Conservation (phyloP, 2,888 invertebrate genomes). For the Syritta pipiens region DNA sequence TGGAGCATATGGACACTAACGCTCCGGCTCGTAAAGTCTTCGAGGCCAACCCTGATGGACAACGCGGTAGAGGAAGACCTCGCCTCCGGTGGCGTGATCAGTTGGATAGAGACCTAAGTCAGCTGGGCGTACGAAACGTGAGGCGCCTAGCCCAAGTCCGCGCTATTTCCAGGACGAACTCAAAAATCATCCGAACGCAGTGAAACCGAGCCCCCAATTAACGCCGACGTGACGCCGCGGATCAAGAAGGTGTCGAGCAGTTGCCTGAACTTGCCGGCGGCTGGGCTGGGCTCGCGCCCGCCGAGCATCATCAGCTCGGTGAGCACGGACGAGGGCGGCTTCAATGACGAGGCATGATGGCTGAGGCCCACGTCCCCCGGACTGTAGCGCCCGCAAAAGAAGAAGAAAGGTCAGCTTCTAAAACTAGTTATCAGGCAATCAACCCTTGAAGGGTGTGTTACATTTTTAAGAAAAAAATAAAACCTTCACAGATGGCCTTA, state of each 20-base stretch:
- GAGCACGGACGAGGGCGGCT: conserved; percentile 85
- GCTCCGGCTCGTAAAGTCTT: neutral
- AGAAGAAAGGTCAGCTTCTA: too few species aligned
- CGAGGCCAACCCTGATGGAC: too few species aligned
- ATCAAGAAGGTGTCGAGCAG: conserved; percentile 82
- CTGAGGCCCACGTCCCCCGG: conserved; percentile 77
- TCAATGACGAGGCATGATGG: conserved; percentile 87
- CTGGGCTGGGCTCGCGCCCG: conserved; percentile 83
- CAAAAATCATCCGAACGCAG: conserved; percentile 68
- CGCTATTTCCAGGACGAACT: conserved; percentile 69
- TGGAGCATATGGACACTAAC: neutral
- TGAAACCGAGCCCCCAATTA: conserved; percentile 44
- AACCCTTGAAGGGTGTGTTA: too few species aligned
- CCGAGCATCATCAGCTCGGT: conserved; percentile 84
- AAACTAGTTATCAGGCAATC: too few species aligned
- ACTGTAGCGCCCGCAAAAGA: too few species aligned
- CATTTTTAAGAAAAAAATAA: too few species aligned
- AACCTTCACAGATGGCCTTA: too few species aligned
- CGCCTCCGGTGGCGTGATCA: too few species aligned
- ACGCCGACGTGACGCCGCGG: conserved; percentile 73
- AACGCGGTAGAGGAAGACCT: too few species aligned
- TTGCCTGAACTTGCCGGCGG: conserved; percentile 83
- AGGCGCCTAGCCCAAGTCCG: too few species aligned
- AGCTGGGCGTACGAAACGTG: too few species aligned
- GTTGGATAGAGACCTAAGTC: too few species aligned